Base-by-base conservation (phyloP, 1,140 invertebrate genomes). In the Aphelenchoides besseyi region DNA sequence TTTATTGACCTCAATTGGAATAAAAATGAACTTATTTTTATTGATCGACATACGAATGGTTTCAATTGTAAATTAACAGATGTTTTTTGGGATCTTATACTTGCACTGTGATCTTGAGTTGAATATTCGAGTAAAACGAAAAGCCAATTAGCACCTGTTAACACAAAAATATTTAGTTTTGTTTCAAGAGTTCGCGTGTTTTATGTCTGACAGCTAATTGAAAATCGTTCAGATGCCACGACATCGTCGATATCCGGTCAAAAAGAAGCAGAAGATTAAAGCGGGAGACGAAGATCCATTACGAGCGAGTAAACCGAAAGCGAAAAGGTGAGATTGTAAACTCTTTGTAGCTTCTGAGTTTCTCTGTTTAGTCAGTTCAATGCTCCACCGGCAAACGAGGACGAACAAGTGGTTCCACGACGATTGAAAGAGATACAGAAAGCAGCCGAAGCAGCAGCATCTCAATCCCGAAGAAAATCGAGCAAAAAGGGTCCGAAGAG, bases 241-340 rank as follows among this genome's bases (percentile, higher is more conserved):
- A 28, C 55, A 59, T 59, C 55, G 55, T 33, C 55, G 63, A 16
- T 66, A 66, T 53, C 30, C 63, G 36, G 48, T 53, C 63, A 55
- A 66, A 29, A 66, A 66, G 30, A 29, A 29, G 30, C 16, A 66
- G 12, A 66, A 66, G 63, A 3, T 35, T 16, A 37, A 66, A n/a
- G 63, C 30, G 63, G 30, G 32, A 28, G 32, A 66, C 23, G 5
- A 5, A 12, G 5, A 8, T 5, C 5, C 5, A 33, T n/a, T 5
- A 41, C 5, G 5, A 23, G 63, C 26, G 16, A 35, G 63, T 32
- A 28, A 53, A 23, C 26, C 32, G 1, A 66, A 23, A 32, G 36
- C 63, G 28, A 66, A 66, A 66, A 32, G 32, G 41, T 36, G 29
- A 32, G 55, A n/a, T n/a, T n/a, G n/a, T n/a, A n/a, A n/a, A n/a